Percentiles rank a stretch among this genome's conserved stretches.
Conservation (phyloP, 2,113 vertebrate species). For the Aix galericulata region DNA sequence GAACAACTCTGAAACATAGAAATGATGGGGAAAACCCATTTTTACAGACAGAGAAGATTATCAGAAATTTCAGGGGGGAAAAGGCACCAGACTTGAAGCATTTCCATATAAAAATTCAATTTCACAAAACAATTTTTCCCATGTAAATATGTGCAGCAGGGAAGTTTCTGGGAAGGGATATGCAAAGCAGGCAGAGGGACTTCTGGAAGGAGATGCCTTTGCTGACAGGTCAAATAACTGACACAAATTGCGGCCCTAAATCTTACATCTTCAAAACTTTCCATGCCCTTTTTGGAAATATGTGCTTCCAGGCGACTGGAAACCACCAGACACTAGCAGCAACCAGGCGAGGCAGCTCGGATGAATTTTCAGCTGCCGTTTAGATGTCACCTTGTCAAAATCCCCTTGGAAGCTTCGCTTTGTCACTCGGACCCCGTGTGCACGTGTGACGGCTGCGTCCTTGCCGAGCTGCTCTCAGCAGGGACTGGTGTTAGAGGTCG, state of each 20-base stretch:
- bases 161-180: background rate
- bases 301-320: background rate
- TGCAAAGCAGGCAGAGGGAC: background rate
- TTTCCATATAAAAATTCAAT: background rate
- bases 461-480: background rate
- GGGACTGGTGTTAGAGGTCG: background rate
- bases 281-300: background rate
- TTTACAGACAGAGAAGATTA: background rate
- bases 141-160: background rate
- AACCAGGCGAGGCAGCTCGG: rapidly evolving
- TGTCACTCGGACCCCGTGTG: background rate
- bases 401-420: background rate
- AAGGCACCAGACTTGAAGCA: background rate
- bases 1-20: background rate
- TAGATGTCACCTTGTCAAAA: background rate
- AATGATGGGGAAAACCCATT: background rate
- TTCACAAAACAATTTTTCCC: background rate
- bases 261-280: background rate
- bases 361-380: background rate
- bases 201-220: background rate
- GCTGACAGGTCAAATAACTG: background rate
- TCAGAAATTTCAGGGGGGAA: background rate
- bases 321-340: background rate
- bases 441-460: rapidly evolving
- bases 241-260: background rate